These are phyloP conservation scores for Aleadryas rufinucha DNA, from an alignment of 2,113 vertebrate genomes.

Conservation along the genomic window DNA sequence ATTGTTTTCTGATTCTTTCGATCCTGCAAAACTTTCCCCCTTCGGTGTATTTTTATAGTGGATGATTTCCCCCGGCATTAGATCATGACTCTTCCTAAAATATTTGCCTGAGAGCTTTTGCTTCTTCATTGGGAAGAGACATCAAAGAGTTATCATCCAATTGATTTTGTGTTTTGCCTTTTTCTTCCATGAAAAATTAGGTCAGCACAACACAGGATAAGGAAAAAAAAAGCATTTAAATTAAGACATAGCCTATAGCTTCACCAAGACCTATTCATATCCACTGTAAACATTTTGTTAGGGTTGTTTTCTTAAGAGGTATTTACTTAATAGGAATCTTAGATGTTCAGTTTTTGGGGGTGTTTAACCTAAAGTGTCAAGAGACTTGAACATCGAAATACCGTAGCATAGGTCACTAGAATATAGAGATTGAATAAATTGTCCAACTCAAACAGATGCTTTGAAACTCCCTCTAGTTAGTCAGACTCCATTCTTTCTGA, in stretches of 20 bases:
- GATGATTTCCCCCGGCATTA: neutral
- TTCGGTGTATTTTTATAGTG: neutral
- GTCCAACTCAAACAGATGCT: neutral
- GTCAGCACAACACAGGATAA: neutral
- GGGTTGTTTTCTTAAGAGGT: neutral
- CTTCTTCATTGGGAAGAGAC: neutral
- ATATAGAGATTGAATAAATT: neutral
- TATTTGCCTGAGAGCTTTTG: constrained; percentile 4
- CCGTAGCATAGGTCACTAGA: neutral
- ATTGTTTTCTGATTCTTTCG: neutral
- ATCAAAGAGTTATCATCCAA: constrained; percentile 16
- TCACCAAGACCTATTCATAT: neutral
- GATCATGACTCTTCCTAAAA: neutral
- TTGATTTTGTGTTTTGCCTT: constrained; percentile 20
- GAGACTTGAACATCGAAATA: neutral
- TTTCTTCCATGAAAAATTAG: constrained; percentile 1
- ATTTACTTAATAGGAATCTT: neutral
- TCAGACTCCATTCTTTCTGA: neutral
- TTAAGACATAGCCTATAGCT: neutral
- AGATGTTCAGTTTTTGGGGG: accelerated
- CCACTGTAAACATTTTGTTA: neutral
- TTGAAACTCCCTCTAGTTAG: neutral
- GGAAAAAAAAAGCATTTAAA: neutral
- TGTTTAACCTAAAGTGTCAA: neutral
- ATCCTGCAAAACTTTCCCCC: neutral